Base-by-base conservation (phyloP, 2,113 vertebrate genomes). In the Gavia stellata region DNA sequence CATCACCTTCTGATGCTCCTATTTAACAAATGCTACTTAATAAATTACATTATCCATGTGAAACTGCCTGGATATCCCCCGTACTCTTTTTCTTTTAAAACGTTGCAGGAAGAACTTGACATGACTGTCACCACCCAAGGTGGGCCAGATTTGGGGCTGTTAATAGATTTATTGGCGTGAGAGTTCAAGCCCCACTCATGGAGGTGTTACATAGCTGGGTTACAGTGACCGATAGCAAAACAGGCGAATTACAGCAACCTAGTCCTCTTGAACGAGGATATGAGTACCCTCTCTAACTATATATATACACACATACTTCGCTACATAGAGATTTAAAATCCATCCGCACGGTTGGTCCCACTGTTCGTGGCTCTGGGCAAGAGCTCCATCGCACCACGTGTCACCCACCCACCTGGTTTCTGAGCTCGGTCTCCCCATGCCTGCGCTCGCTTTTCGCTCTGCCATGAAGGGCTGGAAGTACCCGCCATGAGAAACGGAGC, bases 381-480 rank as follows among this genome's bases (percentile, higher is more conserved):
- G 26, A 82, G n/a, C 44, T 94, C 56, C 28, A 38, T 17, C 1
- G 1, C 33, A 63, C 26, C 61, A 79, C 3, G 6, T 19, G 66
- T 34, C 55, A 66, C 31, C 31, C 49, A 53, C 16, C 28, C 2
- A 3, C 25, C n/a, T 3, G 23, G 53, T 34, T 71, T 34, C 78
- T 15, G 25, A 62, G 52, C 50, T 24, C 0, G 0, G 20, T 10
- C 8, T 17, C 24, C 25, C 56, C 6, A 2, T 3, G 11, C 17
- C 61, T 71, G 28, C 7, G 5, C 70, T 56, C 9, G 0, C 31
- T 67, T 49, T 84, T 26, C 3, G 2, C 31, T 78, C 70, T 0
- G 0, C 33, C 3, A 0, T 3, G 44, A 78, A 24, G 55, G 78
- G 56, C 62, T 58, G 47, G 81, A 93, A 94, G 56, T 2, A 20